These are phyloP conservation scores for Drosophila nr. perissopoda DNA, from an alignment of 2,888 invertebrate species.

Conservation along the genomic window DNA sequence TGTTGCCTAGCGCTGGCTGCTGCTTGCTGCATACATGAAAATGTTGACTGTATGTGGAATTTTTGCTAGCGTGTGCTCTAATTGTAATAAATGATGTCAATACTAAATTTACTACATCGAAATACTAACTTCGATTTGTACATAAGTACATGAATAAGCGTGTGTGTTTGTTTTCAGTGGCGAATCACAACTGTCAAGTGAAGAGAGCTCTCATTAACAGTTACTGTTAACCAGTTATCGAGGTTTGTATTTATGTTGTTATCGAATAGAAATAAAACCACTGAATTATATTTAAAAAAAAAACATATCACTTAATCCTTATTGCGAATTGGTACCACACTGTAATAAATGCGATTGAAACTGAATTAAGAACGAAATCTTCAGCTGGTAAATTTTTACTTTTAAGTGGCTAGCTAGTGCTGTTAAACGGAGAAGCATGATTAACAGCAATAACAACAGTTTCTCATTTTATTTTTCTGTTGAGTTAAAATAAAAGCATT, in stretches of 20 bases:
- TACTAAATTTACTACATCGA: conserved; percentile 18
- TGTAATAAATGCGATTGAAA: background rate
- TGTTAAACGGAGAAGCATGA: background rate
- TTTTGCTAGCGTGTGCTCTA: background rate
- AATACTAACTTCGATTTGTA: conserved; percentile 25
- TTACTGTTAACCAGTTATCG: background rate
- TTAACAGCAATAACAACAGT: background rate
- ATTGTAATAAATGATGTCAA: conserved; percentile 1
- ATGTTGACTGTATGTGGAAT: conserved; percentile 13
- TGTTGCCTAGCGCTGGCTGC: conserved; percentile 24
- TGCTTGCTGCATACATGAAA: conserved; percentile 7
- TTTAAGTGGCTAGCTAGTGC: background rate
- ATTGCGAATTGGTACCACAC: background rate
- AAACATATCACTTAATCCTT: background rate
- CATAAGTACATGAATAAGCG: background rate
- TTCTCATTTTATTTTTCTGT: background rate
- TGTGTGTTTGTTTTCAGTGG: conserved; percentile 1
- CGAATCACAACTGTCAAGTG: conserved; percentile 13
- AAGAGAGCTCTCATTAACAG: background rate
- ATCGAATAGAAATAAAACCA: background rate
- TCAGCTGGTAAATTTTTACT: background rate
- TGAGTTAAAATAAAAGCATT: background rate
- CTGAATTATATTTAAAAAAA: background rate
- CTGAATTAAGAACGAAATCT: background rate
- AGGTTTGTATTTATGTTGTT: background rate